Evolutionary conservation across 2,113 vertebrate genomes (phyloP), one percentile per base, ranked within the genome.

Genomic region (Octodon degus): DNA sequence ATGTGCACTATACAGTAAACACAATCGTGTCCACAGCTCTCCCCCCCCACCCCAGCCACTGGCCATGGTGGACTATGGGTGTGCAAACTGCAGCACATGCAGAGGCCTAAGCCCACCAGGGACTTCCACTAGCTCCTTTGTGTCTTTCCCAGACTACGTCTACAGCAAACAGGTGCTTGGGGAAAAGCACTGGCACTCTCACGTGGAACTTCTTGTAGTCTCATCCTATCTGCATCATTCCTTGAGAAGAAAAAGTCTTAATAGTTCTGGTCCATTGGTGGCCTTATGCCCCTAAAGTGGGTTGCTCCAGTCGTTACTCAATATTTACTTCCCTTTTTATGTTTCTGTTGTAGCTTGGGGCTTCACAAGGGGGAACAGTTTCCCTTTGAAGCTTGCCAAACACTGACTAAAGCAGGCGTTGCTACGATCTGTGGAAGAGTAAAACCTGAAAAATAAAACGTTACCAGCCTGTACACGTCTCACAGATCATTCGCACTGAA

Each of bases 161-260:
- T 87, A 74, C 2, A 85, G 82, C 65, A 84, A 79, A 81, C 87
- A 37, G 77, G 63, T 37, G 40, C 91, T 91, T 67, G 47, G 65
- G 84, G 91, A 77, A 88, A 95, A 90, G 62, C 72, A 93, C 55
- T 81, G 72, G 91, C 94, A 95, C 43, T 43, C 43, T 43, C 43
- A 5, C 5, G 32, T 0, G 0, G 53, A 50, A 55, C n/a, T 76
- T 1, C 37, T 47, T 27, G 63, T 53, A 81, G 12, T 70, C 40
- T 81, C 3, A 22, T 63, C 17, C 11, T 13, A 10, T 50, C 32
- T 25, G 2, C 6, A 34, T 79, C 24, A 63, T 62, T 79, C 17
- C 47, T 40, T 60, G 5, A 55, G 40, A 92, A 70, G 81, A 76
- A 76, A 47, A 27, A 53, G n/a, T 30, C 20, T 77, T 58, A 24